Conservation (phyloP, 1,140 invertebrate genomes). For the Teleogryllus occipitalis region DNA sequence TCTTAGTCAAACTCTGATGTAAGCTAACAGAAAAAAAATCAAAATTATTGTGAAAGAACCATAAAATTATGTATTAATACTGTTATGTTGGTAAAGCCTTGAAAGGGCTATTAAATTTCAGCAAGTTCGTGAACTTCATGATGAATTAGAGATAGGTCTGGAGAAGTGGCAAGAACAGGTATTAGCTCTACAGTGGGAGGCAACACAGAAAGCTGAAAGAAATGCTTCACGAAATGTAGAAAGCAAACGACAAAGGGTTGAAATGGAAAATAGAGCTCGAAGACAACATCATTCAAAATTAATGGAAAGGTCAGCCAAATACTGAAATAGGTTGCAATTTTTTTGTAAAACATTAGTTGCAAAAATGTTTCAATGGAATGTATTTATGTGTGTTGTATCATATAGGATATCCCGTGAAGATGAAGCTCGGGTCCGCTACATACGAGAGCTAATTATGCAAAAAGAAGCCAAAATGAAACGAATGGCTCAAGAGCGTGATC, state of each 20-base stretch:
- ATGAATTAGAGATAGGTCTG: constrained; percentile 30
- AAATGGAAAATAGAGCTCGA: constrained; percentile 27
- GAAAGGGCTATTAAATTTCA: constrained; percentile 29
- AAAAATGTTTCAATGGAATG: background rate
- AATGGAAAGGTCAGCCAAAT: constrained; percentile 27
- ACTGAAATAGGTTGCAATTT: background rate
- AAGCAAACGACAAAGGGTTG: constrained; percentile 27
- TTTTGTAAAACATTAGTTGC: background rate
- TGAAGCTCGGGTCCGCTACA: constrained; percentile 20
- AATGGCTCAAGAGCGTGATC: constrained; percentile 29
- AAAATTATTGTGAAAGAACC: constrained; percentile 16
- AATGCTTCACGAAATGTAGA: constrained; percentile 26
- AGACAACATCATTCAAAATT: constrained; percentile 25
- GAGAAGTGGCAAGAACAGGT: constrained; percentile 33
- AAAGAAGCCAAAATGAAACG: constrained; percentile 31
- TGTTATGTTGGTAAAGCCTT: constrained; percentile 25
- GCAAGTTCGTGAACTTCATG: constrained; percentile 28
- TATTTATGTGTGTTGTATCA: background rate
- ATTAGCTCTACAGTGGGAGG: constrained; percentile 30
- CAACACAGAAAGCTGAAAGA: constrained; percentile 27
- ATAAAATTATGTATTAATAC: constrained; percentile 20
- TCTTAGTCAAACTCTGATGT: too few species aligned
- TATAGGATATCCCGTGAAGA: constrained; percentile 17
- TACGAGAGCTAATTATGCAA: constrained; percentile 19
- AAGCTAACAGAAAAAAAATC: background rate